phyloP scores from a whole-genome alignment of 2,797 vertebrate species.

The Hemitrygon akajei region DNA sequence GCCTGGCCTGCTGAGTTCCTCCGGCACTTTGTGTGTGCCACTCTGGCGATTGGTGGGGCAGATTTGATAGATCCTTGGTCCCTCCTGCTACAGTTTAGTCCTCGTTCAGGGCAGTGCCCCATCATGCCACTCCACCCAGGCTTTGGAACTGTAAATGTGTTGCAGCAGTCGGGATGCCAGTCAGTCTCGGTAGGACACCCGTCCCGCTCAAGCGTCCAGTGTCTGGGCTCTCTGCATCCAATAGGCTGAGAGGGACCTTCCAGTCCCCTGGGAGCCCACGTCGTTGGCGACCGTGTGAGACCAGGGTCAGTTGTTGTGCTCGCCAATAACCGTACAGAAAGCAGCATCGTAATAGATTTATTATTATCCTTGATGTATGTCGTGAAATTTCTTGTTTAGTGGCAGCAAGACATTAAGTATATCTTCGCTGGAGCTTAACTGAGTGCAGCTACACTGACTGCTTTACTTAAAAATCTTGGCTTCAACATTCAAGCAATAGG shows the following conservation, averaged over 20 bases:
- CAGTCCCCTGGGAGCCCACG: neutral
- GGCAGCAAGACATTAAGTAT: neutral
- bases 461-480: conserved; percentile 12
- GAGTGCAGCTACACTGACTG: neutral
- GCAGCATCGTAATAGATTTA: neutral
- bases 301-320: neutral
- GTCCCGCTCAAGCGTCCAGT: neutral
- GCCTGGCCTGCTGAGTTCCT: too few species aligned
- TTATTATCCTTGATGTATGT: too few species aligned
- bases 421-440: conserved; percentile 16
- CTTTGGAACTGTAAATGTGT: neutral
- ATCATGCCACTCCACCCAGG: neutral
- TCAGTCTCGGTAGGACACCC: neutral
- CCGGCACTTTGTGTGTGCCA: too few species aligned
- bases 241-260: neutral
- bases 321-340: too few species aligned
- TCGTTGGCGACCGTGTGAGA: neutral
- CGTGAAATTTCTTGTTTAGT: too few species aligned
- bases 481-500: conserved; percentile 27
- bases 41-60: too few species aligned
- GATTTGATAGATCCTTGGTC: too few species aligned
- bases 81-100: too few species aligned
- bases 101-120: neutral
- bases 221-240: too few species aligned
- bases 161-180: neutral